Base-by-base conservation (phyloP, 2,797 vertebrate genomes). In the Danio aesculapii region DNA sequence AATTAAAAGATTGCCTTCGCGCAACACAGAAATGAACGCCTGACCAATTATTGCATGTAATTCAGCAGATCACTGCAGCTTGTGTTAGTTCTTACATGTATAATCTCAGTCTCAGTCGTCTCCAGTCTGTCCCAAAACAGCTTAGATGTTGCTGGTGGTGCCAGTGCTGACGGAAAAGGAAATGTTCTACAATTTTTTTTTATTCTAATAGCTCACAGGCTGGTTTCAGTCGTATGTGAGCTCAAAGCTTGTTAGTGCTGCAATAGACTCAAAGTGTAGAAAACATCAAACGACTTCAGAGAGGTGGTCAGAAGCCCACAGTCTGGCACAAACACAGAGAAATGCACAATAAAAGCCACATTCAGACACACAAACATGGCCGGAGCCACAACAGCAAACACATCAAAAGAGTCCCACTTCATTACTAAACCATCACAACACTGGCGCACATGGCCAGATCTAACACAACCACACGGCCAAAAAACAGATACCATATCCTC, bases 281-380 rank as follows among this genome's bases (percentile, higher is more conserved):
- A 81, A 83, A 88, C 82, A 84, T 89, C 84, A 88, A 88, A 87
- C 86, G 39, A 4, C 77, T 69, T 82, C 71, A 85, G 67, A 80
- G 78, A 72, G 81, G 64, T 72, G 77, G 79, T 82, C 79, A 87
- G 77, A 79, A 79, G 67, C 78, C 73, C 67, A 68, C 46, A 66
- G 81, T 79, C 80, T 81, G 81, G 75, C 83, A 86, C 17, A 39
- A 75, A 83, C 84, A 81, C 57, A 70, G 50, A 79, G 47, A 73
- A 75, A 50, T n/a, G 0, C 44, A 69, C 68, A 57, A 83, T 44
- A 83, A 39, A 63, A 30, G 39, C 64, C 61, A 80, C 46, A 43
- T 67, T 9, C 72, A 72, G 67, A 78, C 72, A 64, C 84, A 81
- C 84, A 63, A 68, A 67, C 71, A 63, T 78, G 66, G 74, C 76